These are phyloP conservation scores for Tridacna crocea DNA, from an alignment of 2,888 invertebrate genomes.

Conservation along the genomic window DNA sequence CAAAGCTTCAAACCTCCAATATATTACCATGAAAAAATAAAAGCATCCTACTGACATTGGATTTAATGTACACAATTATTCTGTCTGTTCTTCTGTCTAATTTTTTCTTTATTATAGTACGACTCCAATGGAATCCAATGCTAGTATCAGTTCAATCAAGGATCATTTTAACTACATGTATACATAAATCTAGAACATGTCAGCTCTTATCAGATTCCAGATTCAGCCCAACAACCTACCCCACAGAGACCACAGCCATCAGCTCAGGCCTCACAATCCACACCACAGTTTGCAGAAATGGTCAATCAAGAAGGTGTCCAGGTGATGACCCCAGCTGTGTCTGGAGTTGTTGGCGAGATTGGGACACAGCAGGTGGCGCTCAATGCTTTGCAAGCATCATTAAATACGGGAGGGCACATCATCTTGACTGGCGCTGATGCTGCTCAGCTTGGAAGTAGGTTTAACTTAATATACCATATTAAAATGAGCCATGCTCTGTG, in stretches of 20 bases:
- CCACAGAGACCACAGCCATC: no score
- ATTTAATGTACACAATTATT: no score
- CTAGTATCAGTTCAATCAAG: no score
- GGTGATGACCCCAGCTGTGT: constrained; percentile 88
- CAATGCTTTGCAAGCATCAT: constrained; percentile 55
- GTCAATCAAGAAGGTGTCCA: constrained; percentile 84
- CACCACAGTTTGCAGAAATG: constrained; percentile 90
- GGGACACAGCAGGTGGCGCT: constrained; percentile 47
- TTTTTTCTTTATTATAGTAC: no score
- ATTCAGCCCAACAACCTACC: not conserved
- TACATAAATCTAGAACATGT: no score
- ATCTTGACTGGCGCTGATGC: constrained; percentile 93
- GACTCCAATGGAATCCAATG: no score
- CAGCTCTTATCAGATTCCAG: constrained; percentile 4
- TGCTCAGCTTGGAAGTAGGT: constrained; percentile 69
- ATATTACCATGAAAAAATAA: no score
- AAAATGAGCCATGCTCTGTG: no score
- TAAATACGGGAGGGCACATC: constrained; percentile 95
- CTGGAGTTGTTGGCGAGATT: constrained; percentile 17
- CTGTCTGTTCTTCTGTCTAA: no score
- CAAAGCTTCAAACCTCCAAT: no score
- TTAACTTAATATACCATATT: not conserved
- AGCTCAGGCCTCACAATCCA: not conserved
- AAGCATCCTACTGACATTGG: no score
- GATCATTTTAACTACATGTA: no score